These are phyloP conservation scores for Melanotaenia maccullochi DNA, from an alignment of 2,797 vertebrate species.

Conservation along the genomic window DNA sequence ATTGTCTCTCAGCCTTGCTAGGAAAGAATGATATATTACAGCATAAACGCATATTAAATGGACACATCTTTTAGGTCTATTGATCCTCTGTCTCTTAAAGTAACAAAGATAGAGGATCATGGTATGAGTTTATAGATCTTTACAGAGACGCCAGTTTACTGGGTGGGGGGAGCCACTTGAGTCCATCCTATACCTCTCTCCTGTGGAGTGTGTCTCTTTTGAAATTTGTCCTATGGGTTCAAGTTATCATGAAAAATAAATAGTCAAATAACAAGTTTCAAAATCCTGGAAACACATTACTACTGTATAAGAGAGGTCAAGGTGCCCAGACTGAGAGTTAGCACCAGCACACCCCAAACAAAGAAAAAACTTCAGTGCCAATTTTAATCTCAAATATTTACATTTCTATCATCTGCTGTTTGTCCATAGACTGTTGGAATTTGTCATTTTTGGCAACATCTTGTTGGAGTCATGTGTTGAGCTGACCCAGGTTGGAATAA, in stretches of 20 bases:
- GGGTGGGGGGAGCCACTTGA: too few species aligned
- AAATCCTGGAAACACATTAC: background rate
- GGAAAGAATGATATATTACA: slow-evolving; percentile 7
- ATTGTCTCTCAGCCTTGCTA: slow-evolving; percentile 2
- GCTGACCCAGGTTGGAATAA: too few species aligned
- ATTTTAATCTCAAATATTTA: background rate
- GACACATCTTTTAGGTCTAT: background rate
- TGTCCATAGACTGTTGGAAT: background rate
- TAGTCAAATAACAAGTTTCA: background rate
- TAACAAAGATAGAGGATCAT: too few species aligned
- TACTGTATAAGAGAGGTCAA: background rate
- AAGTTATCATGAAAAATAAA: background rate
- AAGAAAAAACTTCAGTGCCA: background rate
- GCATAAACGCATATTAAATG: background rate
- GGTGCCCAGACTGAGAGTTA: background rate
- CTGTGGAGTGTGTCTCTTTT: background rate
- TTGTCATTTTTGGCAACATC: background rate
- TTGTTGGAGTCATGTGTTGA: background rate
- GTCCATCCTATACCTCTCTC: too few species aligned
- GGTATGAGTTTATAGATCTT: too few species aligned
- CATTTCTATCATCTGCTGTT: background rate
- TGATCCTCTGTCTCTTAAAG: background rate
- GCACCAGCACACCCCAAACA: background rate
- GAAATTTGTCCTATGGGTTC: too few species aligned
- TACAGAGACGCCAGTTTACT: too few species aligned